phyloP scores from a whole-genome alignment of 2,113 vertebrate genomes.

The Arizona elegans region DNA sequence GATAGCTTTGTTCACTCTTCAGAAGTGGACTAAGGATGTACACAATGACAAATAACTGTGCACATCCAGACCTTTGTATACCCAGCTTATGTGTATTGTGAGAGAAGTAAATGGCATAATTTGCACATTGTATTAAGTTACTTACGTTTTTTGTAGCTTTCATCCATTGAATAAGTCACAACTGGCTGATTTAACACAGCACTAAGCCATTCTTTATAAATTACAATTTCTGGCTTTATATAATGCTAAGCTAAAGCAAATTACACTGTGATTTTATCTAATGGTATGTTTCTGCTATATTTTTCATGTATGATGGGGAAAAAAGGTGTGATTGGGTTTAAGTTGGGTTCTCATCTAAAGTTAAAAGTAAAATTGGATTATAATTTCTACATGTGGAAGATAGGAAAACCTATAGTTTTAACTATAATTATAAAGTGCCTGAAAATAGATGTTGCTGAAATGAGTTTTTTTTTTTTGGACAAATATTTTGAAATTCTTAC shows the following conservation, averaged over 20 bases:
- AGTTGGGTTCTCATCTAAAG: not conserved
- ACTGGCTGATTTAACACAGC: not conserved
- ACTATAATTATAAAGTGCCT: not conserved
- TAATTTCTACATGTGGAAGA: not conserved
- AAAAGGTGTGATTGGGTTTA: not conserved
- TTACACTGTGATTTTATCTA: not conserved
- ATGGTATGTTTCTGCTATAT: not conserved
- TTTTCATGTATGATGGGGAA: not conserved
- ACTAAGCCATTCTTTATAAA: not conserved
- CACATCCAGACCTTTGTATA: not conserved
- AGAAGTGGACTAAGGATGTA: not conserved
- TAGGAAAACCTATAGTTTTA: not conserved
- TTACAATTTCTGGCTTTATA: not conserved
- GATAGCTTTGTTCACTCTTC: not conserved
- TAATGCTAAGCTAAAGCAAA: not conserved
- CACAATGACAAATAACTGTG: not conserved
- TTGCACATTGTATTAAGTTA: not conserved
- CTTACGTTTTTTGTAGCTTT: not conserved
- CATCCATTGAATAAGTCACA: not conserved
- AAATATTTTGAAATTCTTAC: not conserved
- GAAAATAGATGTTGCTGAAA: not conserved
- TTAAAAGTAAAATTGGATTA: not conserved
- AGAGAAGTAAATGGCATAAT: not conserved
- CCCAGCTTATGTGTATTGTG: not conserved
- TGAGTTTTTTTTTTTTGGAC: not conserved